A percentile compares a stretch with the other conserved stretches of the same genome.
These are phyloP conservation scores for Galeopterus variegatus DNA, from an alignment of 2,113 vertebrate species.

Conservation along the genomic window DNA sequence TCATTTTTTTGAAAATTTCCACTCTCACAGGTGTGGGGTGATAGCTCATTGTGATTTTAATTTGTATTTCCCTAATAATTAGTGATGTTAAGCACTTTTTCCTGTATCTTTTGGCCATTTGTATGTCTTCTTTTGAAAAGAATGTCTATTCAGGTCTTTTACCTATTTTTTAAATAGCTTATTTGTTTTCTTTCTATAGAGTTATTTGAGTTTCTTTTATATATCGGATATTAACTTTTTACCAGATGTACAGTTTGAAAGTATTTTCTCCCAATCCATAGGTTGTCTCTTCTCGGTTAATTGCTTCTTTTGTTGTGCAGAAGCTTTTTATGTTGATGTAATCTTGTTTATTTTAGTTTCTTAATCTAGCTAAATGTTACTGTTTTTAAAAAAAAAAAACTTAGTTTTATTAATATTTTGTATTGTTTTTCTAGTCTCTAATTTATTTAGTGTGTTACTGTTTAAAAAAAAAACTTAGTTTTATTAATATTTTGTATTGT, in stretches of 20 bases:
- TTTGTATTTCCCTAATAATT: background rate
- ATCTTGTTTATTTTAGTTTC: background rate
- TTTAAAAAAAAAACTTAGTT: background rate
- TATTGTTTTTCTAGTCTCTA: background rate
- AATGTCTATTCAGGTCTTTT: background rate
- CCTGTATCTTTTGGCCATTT: background rate
- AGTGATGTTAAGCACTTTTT: background rate
- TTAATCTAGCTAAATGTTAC: too few species aligned
- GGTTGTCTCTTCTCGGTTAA: background rate
- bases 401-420: background rate
- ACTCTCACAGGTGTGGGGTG: background rate
- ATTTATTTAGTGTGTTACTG: too few species aligned
- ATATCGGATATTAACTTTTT: background rate
- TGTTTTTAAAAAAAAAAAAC: too few species aligned
- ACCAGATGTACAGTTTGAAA: background rate
- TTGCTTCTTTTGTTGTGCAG: background rate
- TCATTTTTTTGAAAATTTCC: background rate
- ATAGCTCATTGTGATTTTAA: background rate
- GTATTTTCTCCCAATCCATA: background rate
- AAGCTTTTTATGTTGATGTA: background rate
- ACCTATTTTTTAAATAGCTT: background rate
- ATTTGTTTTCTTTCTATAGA: background rate
- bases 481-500: background rate
- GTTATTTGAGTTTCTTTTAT: background rate
- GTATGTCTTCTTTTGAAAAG: background rate